Base-by-base conservation (phyloP, 1,140 invertebrate genomes). In the Tenebrio molitor region DNA sequence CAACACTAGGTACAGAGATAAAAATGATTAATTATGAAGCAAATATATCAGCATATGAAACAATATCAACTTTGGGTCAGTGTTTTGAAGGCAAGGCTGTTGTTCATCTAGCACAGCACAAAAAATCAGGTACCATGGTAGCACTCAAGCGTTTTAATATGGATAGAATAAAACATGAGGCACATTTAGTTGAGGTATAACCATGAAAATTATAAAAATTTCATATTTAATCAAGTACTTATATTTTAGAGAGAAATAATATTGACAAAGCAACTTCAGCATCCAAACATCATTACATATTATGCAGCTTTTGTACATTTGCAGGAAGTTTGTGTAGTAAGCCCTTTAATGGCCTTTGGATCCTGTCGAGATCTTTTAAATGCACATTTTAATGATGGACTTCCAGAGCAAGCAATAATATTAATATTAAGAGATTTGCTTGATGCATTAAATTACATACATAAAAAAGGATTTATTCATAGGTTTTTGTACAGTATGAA, bases 401-500 rank as follows among this genome's bases (percentile, higher is more conserved):
- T 97, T 41, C 91, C 94, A 1, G 95, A 97, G 84, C 81, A 90
- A 41, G 90, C 92, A 16, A 91, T 96, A 78, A 88, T 92, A 25
- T 88, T 92, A 67, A 92, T 97, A 75, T 82, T 96, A 21, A 86
- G 87, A 79, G 94, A 96, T 84, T 87, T 94, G 15, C 84, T 97
- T 42, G 81, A 87, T 34, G 95, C 91, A 0, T 84, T 97, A 14
- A 89, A 92, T 76, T 97, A 97, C 83, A 87, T 97, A 71, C 95
- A 97, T 82, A 88, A 88, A 71, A 90, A 91, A 83, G 91, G 93
- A 69, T 92, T 92, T 81, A 94, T 97, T 79, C 95, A 97, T 81
- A 92, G 94, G 90, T 93, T 46, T n/a, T 6, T 58, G 15, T 12
- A n/a, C 14, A 16, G 6, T 10, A 46, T 17, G 2, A 46, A n/a